phyloP scores from a whole-genome alignment of 2,797 vertebrate genomes.

The Salarias fasciatus region DNA sequence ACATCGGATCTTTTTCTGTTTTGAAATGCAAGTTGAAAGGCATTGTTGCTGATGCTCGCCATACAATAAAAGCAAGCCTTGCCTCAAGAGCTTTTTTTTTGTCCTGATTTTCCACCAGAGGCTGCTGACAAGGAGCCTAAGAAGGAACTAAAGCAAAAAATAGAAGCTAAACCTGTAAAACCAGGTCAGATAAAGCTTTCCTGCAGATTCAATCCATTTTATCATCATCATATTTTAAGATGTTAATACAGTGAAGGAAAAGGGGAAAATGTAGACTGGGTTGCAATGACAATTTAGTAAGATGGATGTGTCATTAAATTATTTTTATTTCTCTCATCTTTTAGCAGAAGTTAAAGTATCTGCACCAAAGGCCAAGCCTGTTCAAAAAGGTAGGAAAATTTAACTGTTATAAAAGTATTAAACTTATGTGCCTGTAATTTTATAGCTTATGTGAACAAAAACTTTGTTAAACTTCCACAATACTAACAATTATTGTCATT shows the following conservation, averaged over 20 bases:
- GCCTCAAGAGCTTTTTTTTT: neutral
- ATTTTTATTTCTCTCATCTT: neutral
- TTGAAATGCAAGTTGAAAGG: too few relatives aligned
- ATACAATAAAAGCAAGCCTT: too few relatives aligned
- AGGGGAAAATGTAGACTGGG: too few relatives aligned
- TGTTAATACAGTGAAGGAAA: too few relatives aligned
- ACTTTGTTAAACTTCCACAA: neutral
- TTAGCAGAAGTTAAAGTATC: neutral
- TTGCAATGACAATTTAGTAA: too few relatives aligned
- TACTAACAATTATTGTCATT: neutral
- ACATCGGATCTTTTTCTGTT: too few relatives aligned
- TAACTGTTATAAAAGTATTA: too few relatives aligned
- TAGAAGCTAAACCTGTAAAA: constrained; percentile 45
- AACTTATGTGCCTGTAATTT: too few relatives aligned
- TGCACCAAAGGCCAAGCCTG: neutral
- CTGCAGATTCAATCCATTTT: too few relatives aligned
- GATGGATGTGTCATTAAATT: neutral
- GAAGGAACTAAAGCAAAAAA: constrained; percentile 45
- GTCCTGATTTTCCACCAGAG: constrained; percentile 15
- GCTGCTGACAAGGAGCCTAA: constrained; percentile 34
- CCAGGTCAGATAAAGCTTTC: constrained; percentile 41
- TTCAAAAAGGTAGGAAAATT: neutral
- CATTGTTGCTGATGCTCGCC: too few relatives aligned
- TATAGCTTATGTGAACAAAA: neutral
- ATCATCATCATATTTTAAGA: too few relatives aligned